Base-by-base conservation (phyloP, 1,140 invertebrate species). In the Scaptomyza montana region DNA sequence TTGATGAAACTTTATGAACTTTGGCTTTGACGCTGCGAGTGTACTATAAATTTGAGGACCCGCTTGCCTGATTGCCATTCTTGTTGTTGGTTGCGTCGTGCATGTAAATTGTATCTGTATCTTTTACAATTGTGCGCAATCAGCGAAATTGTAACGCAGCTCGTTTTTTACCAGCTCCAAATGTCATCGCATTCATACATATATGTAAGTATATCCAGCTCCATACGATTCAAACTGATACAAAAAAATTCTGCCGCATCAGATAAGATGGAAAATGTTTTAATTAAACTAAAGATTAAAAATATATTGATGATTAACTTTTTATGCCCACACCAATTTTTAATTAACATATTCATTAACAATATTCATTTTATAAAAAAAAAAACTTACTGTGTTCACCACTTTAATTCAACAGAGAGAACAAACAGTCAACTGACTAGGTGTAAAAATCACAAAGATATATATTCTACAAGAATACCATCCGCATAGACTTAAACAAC, bases 1-100 rank as follows among this genome's bases (percentile, higher is more conserved):
- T 71, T 89, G 84, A 89, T 89, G 84, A 89, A 89, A 89, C 77
- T 89, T 89, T 89, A 89, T 89, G 85, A 89, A 89, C 84, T 89
- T 89, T 84, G 84, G 77, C 85, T 89, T 68, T 64, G 55, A 60
- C 51, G 61, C 76, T 45, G 28, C 78, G 82, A 79, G 76, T 87
- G 66, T 67, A 77, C 82, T 76, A 86, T 87, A 87, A 87, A 87
- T 87, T 89, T 79, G 36, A 16, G 62, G 50, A 19, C 12, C 45
- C 62, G 75, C 67, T 81, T 68, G 46, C 57, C 82, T 86, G 82
- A 86, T 86, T 86, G 84, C 78, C 72, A 73, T 86, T 45, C 57
- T 47, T 45, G 28, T 33, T 36, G 47, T 64, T 65, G 21, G 13
- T 39, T 2, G n/a, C 8, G 67, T 28, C 16, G 47, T 12, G 74